Percentiles rank a stretch among this genome's conserved stretches.
Evolutionary conservation across 2,888 invertebrate genomes (phyloP).

Genomic region (Rhamnusium bicolor): DNA sequence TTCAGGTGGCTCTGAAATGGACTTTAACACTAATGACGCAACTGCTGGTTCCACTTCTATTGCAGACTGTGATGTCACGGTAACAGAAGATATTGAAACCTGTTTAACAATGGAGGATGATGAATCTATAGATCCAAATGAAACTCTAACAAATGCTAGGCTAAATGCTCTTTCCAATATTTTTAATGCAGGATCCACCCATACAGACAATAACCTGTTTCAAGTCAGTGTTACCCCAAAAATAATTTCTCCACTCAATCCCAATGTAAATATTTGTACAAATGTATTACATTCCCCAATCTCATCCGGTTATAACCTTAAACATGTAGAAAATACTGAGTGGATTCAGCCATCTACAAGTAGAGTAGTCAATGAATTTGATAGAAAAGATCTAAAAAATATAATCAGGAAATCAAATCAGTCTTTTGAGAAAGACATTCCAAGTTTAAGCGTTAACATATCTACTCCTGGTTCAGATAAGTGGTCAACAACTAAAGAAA

Average conservation of each 20-base stretch:
- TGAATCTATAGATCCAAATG: constrained; percentile 47
- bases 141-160: constrained; percentile 51
- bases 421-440: constrained; percentile 58
- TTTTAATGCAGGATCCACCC: constrained; percentile 11
- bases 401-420: constrained; percentile 54
- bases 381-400: constrained; percentile 53
- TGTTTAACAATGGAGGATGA: constrained; percentile 53
- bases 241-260: constrained; percentile 52
- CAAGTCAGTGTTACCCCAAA: constrained; percentile 49
- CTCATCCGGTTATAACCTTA: constrained; percentile 46
- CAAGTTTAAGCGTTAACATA: constrained; percentile 56
- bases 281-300: constrained; percentile 56
- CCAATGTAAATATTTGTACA: constrained; percentile 56
- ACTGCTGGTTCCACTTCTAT: constrained; percentile 78
- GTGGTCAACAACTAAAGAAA: constrained; percentile 66
- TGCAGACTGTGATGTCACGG: constrained; percentile 75
- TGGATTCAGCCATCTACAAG: constrained; percentile 53
- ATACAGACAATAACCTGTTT: constrained; percentile 53
- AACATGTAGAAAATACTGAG: constrained; percentile 59
- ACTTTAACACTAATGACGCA: constrained; percentile 79
- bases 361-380: constrained; percentile 50
- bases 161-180: constrained; percentile 40
- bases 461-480: constrained; percentile 60
- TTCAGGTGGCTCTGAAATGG: constrained; percentile 77
- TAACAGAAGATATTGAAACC: constrained; percentile 68